Evolutionary conservation across 1,140 invertebrate species (phyloP).

Genomic region (Acromyrmex echinatior): DNA sequence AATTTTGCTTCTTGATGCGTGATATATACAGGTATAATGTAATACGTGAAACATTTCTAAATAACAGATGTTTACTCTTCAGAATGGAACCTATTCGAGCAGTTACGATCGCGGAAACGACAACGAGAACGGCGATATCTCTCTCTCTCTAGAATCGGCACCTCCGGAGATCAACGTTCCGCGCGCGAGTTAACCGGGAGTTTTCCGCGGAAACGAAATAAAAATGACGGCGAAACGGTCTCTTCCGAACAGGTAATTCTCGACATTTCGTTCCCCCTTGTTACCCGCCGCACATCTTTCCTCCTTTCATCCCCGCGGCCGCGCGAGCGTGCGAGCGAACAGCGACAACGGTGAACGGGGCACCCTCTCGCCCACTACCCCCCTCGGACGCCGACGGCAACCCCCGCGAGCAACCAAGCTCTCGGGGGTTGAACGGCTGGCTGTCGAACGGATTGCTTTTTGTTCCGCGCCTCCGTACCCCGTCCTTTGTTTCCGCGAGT

Average conservation of each 20-base stretch:
- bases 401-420: slow-evolving; percentile 36
- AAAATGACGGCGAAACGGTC: slow-evolving; percentile 77
- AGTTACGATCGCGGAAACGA: background rate
- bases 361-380: slow-evolving; percentile 47
- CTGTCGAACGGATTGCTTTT: slow-evolving; percentile 75
- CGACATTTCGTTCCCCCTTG: slow-evolving; percentile 66
- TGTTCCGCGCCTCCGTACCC: slow-evolving; percentile 73
- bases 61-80: slow-evolving; percentile 19
- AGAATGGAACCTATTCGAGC: background rate
- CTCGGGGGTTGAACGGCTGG: slow-evolving; percentile 55
- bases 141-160: slow-evolving; percentile 26
- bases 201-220: slow-evolving; percentile 76
- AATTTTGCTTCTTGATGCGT: background rate
- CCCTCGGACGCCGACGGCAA: background rate
- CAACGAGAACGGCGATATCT: slow-evolving; percentile 4
- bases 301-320: slow-evolving; percentile 8
- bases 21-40: background rate
- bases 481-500: slow-evolving; percentile 78
- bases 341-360: slow-evolving; percentile 68
- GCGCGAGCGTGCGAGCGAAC: slow-evolving; percentile 41
- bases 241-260: slow-evolving; percentile 78
- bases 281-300: slow-evolving; percentile 11
- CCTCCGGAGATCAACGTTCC: slow-evolving; percentile 38
- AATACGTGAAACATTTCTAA: slow-evolving; percentile 39
- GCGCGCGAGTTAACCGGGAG: slow-evolving; percentile 59